Evolutionary conservation across 1,140 invertebrate species (phyloP), one percentile per base, ranked within the genome.

Genomic region (Euschistus heros): DNA sequence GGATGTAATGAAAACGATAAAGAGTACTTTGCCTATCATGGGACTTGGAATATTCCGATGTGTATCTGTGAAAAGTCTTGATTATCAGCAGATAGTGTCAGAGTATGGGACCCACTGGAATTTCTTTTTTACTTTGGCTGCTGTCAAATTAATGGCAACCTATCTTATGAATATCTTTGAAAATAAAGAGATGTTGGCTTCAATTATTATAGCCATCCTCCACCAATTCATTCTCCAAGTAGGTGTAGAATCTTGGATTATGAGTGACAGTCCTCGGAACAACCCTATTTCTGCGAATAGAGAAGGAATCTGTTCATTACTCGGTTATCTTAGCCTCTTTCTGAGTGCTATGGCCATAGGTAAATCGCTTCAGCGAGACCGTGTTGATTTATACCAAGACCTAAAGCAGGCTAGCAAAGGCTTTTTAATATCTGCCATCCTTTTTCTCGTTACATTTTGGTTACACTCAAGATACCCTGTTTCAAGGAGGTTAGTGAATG

Each of bases 31-130:
- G 6, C 81, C 84, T 7, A 72, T 92, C 46, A 65, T 89, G 6
- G 52, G 83, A 0, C 71, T 98, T 14, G 95, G 94, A 6, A 64
- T 90, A 3, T 73, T 78, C 0, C 80, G 94, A 71, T 84, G 80
- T 66, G 30, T 85, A 2, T 74, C 82, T n/a, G 76, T 86, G 14
- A 82, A 83, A 72, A 71, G 79, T 65, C 74, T 86, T 3, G 81
- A 89, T 64, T 98, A 98, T 76, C 87, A 92, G 63, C 85, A 89
- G 72, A 88, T 94, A 75, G 81, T 91, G 0, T 82, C 85, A 7
- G 96, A 98, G 74, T 98, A 98, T 80, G 96, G 95, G 3, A 80
- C 88, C 6, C 94, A 97, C 77, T 96, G 94, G 91, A 98, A 98
- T 75, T 98, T 98, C 74, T 98, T 97, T 73, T 85, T 96, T 65